Percentiles rank a stretch among this genome's conserved stretches.
Evolutionary conservation across 2,113 vertebrate genomes (phyloP).

Genomic region (Holacanthus passer): DNA sequence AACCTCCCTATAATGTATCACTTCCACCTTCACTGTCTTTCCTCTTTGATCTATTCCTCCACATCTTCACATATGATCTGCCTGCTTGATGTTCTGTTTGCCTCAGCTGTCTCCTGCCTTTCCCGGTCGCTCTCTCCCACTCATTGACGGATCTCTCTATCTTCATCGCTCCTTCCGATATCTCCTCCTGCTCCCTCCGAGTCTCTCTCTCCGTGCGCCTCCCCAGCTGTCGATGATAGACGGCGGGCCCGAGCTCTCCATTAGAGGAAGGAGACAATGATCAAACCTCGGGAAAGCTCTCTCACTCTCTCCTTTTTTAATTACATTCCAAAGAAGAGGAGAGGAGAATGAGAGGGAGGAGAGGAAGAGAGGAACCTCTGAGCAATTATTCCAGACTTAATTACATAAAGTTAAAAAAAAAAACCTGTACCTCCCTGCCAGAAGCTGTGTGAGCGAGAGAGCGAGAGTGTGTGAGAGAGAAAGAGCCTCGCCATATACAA

Average conservation of each 20-base stretch:
- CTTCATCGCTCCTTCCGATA: slow-evolving; percentile 28
- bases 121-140: background rate
- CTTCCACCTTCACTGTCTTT: background rate
- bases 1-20: background rate
- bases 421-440: slow-evolving; percentile 21
- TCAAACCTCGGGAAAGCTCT: slow-evolving; percentile 57
- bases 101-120: slow-evolving; percentile 13
- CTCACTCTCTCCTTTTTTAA: slow-evolving; percentile 60
- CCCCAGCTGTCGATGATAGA: slow-evolving; percentile 49
- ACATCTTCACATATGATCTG: slow-evolving; percentile 3
- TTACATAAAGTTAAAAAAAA: slow-evolving; percentile 57
- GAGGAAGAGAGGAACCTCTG: slow-evolving; percentile 52
- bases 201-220: slow-evolving; percentile 17
- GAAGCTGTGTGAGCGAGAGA: background rate
- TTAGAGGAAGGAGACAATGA: slow-evolving; percentile 64
- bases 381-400: slow-evolving; percentile 73
- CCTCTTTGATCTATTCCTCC: slow-evolving; percentile 3
- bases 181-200: background rate
- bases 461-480: background rate
- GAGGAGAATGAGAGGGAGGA: slow-evolving; percentile 44
- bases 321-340: slow-evolving; percentile 60
- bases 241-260: slow-evolving; percentile 47
- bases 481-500: background rate
- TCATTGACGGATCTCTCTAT: slow-evolving; percentile 51
- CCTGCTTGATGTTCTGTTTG: slow-evolving; percentile 16